phyloP scores from a whole-genome alignment of 2,797 vertebrate species.

The Basileuterus tristriatus region DNA sequence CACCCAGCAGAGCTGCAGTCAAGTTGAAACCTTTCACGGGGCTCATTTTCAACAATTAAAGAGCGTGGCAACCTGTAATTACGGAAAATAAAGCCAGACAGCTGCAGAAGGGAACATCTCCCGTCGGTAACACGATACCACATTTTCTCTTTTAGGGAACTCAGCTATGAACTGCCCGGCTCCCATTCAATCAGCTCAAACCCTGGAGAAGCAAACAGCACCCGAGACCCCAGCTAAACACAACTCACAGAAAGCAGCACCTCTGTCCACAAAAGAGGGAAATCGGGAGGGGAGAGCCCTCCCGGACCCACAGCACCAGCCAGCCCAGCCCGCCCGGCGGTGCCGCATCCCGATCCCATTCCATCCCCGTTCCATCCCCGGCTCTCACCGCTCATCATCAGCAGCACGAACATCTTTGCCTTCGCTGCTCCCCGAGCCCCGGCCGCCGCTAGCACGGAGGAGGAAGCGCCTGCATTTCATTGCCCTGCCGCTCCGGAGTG shows the following conservation, averaged over 20 bases:
- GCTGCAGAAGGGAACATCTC: constrained; percentile 19
- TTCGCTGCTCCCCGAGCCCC: not conserved
- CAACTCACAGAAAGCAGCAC: not conserved
- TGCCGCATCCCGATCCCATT: fast-evolving
- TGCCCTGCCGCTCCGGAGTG: constrained; percentile 65
- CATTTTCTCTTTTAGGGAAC: not conserved
- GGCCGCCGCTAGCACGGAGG: constrained; percentile 42
- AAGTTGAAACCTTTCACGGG: constrained; percentile 16
- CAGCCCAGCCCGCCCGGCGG: not conserved
- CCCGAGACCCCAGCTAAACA: not conserved
- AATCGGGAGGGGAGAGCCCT: not conserved
- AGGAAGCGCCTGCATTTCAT: constrained; percentile 71
- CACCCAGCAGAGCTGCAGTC: not conserved
- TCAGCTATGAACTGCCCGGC: not conserved
- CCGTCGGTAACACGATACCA: not conserved
- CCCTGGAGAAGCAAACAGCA: not conserved
- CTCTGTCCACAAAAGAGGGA: not conserved
- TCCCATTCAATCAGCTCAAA: not conserved
- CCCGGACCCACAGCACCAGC: not conserved
- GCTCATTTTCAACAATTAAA: constrained; percentile 47
- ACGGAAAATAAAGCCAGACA: constrained; percentile 36
- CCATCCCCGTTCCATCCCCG: fast-evolving
- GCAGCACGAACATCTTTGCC: constrained; percentile 43
- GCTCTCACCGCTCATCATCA: constrained; percentile 65
- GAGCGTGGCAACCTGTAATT: constrained; percentile 44